phyloP scores from a whole-genome alignment of 2,797 vertebrate genomes.

The Morus bassanus region DNA sequence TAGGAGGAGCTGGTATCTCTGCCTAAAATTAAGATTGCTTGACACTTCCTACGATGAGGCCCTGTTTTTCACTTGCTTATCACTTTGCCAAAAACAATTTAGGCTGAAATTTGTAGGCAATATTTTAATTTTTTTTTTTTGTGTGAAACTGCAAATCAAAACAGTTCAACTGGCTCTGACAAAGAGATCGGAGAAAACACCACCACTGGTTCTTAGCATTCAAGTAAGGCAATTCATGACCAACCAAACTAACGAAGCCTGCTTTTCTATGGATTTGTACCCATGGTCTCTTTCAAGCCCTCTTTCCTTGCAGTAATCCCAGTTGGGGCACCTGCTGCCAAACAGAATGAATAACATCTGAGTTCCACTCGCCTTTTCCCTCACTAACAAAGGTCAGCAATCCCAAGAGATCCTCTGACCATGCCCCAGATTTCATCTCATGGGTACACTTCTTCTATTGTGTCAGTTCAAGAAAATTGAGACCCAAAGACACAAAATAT shows the following conservation, averaged over 20 bases:
- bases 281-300: neutral
- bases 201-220: neutral
- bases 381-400: neutral
- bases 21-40: slow-evolving; percentile 66
- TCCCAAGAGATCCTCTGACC: neutral
- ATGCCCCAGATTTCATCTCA: neutral
- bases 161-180: neutral
- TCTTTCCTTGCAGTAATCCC: neutral
- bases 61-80: slow-evolving; percentile 59
- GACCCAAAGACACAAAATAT: neutral
- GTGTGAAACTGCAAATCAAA: neutral
- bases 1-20: slow-evolving; percentile 67
- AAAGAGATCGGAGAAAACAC: neutral
- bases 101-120: slow-evolving; percentile 48
- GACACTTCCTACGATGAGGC: slow-evolving; percentile 64
- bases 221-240: neutral
- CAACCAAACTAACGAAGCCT: neutral
- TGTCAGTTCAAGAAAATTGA: neutral
- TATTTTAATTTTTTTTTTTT: neutral
- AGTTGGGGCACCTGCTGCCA: neutral
- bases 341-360: neutral
- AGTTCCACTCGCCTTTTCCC: neutral
- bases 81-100: slow-evolving; percentile 54
- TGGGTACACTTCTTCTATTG: neutral
- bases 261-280: neutral